phyloP scores from a whole-genome alignment of 2,888 invertebrate genomes.

The Hylaea fasciaria region DNA sequence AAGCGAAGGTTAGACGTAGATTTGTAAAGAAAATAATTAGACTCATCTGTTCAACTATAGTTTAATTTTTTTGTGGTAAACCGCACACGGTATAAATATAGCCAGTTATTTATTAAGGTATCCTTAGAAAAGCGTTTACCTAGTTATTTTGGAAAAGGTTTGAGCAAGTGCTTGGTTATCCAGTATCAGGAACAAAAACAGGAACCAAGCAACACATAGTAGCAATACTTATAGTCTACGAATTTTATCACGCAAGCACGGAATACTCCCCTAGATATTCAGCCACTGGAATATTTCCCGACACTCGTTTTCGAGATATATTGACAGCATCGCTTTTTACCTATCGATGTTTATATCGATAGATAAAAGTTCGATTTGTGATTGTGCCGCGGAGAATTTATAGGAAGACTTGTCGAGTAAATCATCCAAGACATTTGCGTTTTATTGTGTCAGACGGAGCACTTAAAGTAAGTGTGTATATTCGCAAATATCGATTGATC shows the following conservation, averaged over 20 bases:
- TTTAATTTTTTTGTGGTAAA: too few species aligned
- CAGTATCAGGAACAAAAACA: slow-evolving; percentile 6
- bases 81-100: too few species aligned
- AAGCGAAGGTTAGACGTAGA: too few species aligned
- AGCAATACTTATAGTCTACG: not conserved
- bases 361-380: slow-evolving; percentile 31
- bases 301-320: slow-evolving; percentile 16
- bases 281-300: slow-evolving; percentile 12
- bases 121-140: too few species aligned
- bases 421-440: slow-evolving; percentile 30
- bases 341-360: slow-evolving; percentile 1
- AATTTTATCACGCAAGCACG: slow-evolving; percentile 2
- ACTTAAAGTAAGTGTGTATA: slow-evolving; percentile 19
- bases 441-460: slow-evolving; percentile 30
- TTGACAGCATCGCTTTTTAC: too few species aligned
- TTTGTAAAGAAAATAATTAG: too few species aligned
- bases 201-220: slow-evolving; percentile 4
- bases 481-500: not conserved
- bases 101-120: too few species aligned
- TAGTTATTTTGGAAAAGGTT: too few species aligned
- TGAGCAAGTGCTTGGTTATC: slow-evolving; percentile 12
- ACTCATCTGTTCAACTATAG: too few species aligned
- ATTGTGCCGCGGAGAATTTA: slow-evolving; percentile 19
- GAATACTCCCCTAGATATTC: slow-evolving; percentile 4
- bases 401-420: slow-evolving; percentile 22